phyloP scores from a whole-genome alignment of 2,888 invertebrate species.

The Anagyrus pseudococci region DNA sequence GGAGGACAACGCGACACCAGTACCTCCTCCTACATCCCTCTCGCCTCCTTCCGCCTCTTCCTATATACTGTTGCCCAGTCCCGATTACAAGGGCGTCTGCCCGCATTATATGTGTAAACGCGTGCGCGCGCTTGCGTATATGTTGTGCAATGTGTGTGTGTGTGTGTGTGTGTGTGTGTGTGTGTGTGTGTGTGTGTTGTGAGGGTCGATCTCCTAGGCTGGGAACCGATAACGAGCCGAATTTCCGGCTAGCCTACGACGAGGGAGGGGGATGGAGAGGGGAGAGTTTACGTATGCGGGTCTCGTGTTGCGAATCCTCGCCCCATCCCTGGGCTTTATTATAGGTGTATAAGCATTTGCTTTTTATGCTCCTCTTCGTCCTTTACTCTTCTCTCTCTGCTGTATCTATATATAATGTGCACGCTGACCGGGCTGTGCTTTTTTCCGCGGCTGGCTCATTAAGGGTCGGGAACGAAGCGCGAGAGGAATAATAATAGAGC shows the following conservation, averaged over 20 bases:
- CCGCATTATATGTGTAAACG: no score
- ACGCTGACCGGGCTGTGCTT: no score
- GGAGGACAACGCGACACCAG: no score
- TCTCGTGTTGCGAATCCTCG: neutral
- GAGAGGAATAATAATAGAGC: no score
- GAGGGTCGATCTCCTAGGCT: slow-evolving; percentile 17
- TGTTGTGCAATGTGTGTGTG: neutral
- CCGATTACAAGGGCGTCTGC: no score
- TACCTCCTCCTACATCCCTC: no score
- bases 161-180: neutral
- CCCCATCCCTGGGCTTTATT: slow-evolving; percentile 1
- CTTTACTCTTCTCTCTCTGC: no score
- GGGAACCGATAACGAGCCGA: slow-evolving; percentile 35
- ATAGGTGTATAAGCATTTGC: neutral
- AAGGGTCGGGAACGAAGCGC: neutral
- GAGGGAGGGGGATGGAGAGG: neutral
- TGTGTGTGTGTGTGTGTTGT: neutral
- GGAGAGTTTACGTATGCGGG: slow-evolving; percentile 24
- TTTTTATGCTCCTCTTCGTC: no score
- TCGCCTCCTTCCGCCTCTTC: no score
- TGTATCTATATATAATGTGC: no score
- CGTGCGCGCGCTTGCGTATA: neutral
- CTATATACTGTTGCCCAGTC: no score
- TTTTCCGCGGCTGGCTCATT: no score
- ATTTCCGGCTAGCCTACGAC: slow-evolving; percentile 19